These are phyloP conservation scores for Amblyopsis rosae DNA, from an alignment of 2,113 vertebrate genomes.

Conservation along the genomic window DNA sequence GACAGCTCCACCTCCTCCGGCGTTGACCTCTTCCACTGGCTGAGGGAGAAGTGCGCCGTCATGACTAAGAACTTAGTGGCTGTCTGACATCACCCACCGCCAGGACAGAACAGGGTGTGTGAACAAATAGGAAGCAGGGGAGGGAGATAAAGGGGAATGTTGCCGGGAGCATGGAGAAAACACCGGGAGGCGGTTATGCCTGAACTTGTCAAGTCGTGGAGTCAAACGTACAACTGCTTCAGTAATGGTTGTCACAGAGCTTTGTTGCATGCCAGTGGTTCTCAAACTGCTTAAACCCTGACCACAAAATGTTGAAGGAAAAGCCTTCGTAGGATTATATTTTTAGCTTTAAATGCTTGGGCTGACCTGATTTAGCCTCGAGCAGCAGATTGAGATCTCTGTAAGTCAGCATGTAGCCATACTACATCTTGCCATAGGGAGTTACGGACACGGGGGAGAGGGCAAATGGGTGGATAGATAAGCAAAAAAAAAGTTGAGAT, in stretches of 20 bases:
- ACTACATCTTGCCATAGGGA: not conserved
- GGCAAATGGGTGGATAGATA: not conserved
- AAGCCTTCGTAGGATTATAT: too few relatives aligned
- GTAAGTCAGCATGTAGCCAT: too few relatives aligned
- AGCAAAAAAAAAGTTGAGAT: not conserved
- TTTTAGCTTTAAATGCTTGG: too few relatives aligned
- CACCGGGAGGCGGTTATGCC: not conserved
- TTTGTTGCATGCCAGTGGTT: not conserved
- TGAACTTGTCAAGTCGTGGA: not conserved
- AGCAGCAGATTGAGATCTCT: too few relatives aligned
- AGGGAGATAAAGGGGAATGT: too few relatives aligned
- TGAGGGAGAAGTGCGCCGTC: constrained; percentile 55
- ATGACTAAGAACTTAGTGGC: constrained; percentile 33
- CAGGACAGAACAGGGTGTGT: not conserved
- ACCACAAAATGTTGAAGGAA: not conserved
- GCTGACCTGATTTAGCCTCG: too few relatives aligned
- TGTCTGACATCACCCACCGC: constrained; percentile 43
- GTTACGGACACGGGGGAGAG: not conserved
- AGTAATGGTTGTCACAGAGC: too few relatives aligned
- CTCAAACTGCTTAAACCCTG: not conserved
- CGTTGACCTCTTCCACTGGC: constrained; percentile 1
- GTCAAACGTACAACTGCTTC: too few relatives aligned
- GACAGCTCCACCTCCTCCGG: constrained; percentile 45
- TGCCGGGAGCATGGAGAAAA: not conserved
- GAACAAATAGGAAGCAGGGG: not conserved